Evolutionary conservation across 2,797 vertebrate species (phyloP).

Genomic region (Meriones psammophilus): DNA sequence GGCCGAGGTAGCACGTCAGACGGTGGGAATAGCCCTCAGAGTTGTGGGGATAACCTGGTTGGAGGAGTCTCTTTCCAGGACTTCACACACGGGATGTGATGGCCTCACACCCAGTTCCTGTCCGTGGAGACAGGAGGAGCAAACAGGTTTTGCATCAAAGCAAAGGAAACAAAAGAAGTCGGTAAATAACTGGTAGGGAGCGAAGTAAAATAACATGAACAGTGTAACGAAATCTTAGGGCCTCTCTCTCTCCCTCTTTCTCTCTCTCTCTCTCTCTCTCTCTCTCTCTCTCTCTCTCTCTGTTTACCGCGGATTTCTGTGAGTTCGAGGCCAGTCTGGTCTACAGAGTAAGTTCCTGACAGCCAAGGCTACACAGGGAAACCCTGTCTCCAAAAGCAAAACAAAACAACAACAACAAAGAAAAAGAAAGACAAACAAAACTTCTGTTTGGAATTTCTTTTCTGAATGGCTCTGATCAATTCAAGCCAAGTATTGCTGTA

Average conservation of each 20-base stretch:
- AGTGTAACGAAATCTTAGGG: background rate
- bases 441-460: background rate
- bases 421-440: too few relatives aligned
- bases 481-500: background rate
- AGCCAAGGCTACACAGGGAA: background rate
- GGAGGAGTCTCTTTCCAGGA: background rate
- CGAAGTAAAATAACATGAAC: background rate
- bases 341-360: background rate
- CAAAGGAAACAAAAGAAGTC: background rate
- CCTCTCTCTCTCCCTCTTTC: background rate
- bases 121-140: background rate
- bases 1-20: background rate
- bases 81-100: background rate
- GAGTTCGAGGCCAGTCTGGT: background rate
- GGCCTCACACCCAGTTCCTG: background rate
- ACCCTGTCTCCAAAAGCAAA: background rate
- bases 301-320: constrained; percentile 1
- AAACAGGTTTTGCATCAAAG: background rate
- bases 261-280: background rate
- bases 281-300: background rate
- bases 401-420: too few relatives aligned
- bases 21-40: background rate
- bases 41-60: background rate
- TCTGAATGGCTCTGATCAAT: background rate
- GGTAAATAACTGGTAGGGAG: background rate